These are phyloP conservation scores for Cepphus grylle DNA, from an alignment of 2,113 vertebrate species.

Conservation along the genomic window DNA sequence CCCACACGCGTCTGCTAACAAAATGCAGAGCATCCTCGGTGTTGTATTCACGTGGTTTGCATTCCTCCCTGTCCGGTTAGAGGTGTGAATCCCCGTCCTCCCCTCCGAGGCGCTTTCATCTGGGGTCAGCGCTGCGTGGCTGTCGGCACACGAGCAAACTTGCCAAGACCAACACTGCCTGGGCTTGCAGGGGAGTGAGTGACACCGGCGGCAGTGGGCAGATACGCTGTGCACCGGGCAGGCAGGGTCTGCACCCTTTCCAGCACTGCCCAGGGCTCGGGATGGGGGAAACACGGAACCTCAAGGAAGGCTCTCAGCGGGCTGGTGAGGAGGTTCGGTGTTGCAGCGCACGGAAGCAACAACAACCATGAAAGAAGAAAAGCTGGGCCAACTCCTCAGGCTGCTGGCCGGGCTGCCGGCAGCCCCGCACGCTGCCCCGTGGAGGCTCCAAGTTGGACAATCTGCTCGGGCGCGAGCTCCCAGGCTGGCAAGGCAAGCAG, in stretches of 20 bases:
- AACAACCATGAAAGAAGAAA: not conserved
- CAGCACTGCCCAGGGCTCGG: not conserved
- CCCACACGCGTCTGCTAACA: not conserved
- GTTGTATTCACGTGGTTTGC: not conserved
- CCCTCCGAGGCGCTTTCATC: not conserved
- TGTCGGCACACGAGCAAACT: rapidly evolving
- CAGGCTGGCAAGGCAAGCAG: not conserved
- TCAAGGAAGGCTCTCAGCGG: rapidly evolving
- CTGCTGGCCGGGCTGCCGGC: not conserved
- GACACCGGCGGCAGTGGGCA: rapidly evolving
- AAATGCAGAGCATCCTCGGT: not conserved
- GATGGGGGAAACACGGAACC: not conserved
- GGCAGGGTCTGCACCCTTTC: not conserved
- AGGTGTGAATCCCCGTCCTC: not conserved
- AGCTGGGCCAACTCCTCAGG: not conserved
- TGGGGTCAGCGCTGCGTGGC: not conserved
- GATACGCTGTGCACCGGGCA: not conserved
- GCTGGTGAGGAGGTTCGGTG: not conserved
- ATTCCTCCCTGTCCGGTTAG: not conserved
- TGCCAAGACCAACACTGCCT: not conserved
- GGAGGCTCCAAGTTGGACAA: not conserved
- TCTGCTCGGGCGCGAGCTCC: rapidly evolving
- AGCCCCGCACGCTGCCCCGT: rapidly evolving
- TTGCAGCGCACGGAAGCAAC: rapidly evolving
- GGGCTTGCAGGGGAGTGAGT: rapidly evolving